Conservation (phyloP, 2,888 invertebrate species). For the Athalia cordata region DNA sequence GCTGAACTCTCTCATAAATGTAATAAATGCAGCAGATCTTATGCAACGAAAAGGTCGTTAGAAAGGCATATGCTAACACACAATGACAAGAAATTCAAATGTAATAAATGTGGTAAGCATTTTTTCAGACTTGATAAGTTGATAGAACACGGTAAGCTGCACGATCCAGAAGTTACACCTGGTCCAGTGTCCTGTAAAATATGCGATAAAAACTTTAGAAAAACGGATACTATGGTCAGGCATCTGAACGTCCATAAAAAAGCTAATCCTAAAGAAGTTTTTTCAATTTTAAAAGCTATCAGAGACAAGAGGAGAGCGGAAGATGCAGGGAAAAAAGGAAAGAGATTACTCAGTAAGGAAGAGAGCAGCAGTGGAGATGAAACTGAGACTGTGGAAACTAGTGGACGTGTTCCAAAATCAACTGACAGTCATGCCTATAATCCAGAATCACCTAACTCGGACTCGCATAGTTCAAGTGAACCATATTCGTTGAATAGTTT, state of each 20-base stretch:
- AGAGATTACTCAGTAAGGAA: slow-evolving; percentile 14
- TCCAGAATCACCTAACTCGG: slow-evolving; percentile 42
- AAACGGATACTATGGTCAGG: slow-evolving; percentile 64
- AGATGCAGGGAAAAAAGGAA: background rate
- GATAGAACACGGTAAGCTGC: slow-evolving; percentile 54
- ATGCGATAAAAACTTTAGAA: slow-evolving; percentile 65
- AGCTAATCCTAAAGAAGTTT: slow-evolving; percentile 64
- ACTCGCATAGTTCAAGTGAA: slow-evolving; percentile 46
- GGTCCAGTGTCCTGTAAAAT: slow-evolving; percentile 61
- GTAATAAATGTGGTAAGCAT: slow-evolving; percentile 58
- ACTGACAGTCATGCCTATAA: slow-evolving; percentile 33
- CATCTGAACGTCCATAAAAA: slow-evolving; percentile 66
- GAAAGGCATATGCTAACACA: slow-evolving; percentile 55
- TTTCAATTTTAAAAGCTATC: slow-evolving; percentile 63
- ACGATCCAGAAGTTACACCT: slow-evolving; percentile 55
- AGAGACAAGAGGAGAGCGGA: slow-evolving; percentile 55
- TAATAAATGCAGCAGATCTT: slow-evolving; percentile 56
- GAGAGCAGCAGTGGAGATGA: slow-evolving; percentile 10
- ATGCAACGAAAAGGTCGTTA: slow-evolving; percentile 56
- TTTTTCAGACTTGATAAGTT: slow-evolving; percentile 56
- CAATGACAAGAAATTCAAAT: slow-evolving; percentile 55
- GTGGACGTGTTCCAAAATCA: slow-evolving; percentile 41
- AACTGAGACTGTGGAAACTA: slow-evolving; percentile 16
- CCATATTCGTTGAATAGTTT: slow-evolving; percentile 44
- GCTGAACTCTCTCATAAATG: slow-evolving; percentile 52